Evolutionary conservation across 2,113 vertebrate species (phyloP).

Genomic region (Tonatia bakeri): DNA sequence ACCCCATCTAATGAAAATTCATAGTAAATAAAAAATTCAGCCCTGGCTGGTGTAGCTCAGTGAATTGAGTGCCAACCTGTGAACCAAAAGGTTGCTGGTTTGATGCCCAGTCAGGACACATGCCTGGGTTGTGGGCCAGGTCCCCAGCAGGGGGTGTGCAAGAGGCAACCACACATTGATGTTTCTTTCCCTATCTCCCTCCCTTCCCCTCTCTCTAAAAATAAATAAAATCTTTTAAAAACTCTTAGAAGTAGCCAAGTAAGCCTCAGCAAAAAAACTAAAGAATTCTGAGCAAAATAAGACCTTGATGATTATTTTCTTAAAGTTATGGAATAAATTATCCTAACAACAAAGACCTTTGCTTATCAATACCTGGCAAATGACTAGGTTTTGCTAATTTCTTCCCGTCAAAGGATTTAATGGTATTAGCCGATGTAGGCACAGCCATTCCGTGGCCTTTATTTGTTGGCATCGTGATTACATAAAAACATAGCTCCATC

Average conservation of each 20-base stretch:
- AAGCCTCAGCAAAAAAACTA: background rate
- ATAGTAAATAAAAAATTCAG: background rate
- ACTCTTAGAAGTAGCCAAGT: background rate
- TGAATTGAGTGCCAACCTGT: too few species aligned
- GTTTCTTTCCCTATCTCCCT: too few species aligned
- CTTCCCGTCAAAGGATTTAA: background rate
- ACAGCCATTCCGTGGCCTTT: background rate
- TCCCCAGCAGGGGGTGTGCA: too few species aligned
- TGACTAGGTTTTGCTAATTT: background rate
- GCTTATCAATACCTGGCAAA: background rate
- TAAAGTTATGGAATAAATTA: background rate
- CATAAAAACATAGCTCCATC: background rate
- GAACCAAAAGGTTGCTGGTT: too few species aligned
- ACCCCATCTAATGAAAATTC: background rate
- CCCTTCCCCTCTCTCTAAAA: too few species aligned
- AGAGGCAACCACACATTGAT: too few species aligned
- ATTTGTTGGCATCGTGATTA: background rate
- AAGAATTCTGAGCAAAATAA: background rate
- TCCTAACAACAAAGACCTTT: background rate
- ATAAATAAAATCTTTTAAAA: background rate
- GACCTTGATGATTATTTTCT: background rate
- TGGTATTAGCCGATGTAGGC: background rate
- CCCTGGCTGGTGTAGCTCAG: too few species aligned
- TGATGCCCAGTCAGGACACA: too few species aligned
- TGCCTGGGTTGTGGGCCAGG: too few species aligned